Evolutionary conservation across 2,113 vertebrate species (phyloP), one percentile per base, ranked within the genome.

Genomic region (Pardalotus punctatus): DNA sequence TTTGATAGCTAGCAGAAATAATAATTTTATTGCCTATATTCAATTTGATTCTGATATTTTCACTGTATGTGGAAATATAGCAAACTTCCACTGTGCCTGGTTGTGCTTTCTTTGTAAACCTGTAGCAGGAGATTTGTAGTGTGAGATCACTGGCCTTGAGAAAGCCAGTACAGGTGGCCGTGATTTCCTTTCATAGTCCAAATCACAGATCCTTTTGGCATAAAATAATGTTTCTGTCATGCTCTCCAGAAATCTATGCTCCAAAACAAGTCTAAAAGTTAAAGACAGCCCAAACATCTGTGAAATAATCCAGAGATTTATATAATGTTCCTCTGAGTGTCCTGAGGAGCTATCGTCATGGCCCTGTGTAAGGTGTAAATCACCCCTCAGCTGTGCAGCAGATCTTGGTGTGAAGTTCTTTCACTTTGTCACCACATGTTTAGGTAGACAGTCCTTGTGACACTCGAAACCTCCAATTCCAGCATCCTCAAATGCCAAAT

Each of bases 61-160:
- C 79, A 82, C 29, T 3, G 1, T 72, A 58, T 31, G 8, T 53
- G 33, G 71, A 82, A 42, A 38, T 12, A 69, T 24, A 94, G 11
- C 12, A 70, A 27, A 81, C 38, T 12, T 73, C 47, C 42, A 14
- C 11, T 66, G 11, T 56, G 33, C 25, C 56, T 86, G 50, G 14
- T 61, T 58, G 24, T 10, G 12, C 13, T 45, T 22, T 36, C 18
- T 42, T 76, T 22, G 2, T 67, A 33, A 51, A 86, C 58, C 54
- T 31, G 2, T 0, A 24, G 10, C 0, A 4, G 29, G n/a, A 40
- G 14, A 43, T 14, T 12, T 42, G 15, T 0, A 14, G 4, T 36
- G 17, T 56, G 25, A 57, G 14, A 50, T 8, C 8, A 33, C 18
- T 36, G 35, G 24, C 17, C 33, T 25, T 28, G 13, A 35, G 14